Evolutionary conservation across 1,140 invertebrate genomes (phyloP), one percentile per base, ranked within the genome.

Genomic region (Heliothis virescens): DNA sequence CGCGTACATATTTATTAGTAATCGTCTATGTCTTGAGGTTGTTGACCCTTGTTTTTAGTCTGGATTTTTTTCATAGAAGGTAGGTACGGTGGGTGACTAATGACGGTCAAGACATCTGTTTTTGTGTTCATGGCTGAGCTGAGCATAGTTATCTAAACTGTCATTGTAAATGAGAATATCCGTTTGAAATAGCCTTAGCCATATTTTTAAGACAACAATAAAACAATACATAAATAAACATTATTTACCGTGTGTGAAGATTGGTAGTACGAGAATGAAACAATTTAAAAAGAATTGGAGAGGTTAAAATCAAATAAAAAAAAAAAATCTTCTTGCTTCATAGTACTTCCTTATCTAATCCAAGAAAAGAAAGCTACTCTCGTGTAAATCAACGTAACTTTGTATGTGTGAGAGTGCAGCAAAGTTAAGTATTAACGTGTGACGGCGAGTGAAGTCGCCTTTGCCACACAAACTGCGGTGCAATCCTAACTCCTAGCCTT

Each of bases 1-100:
- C 60, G 60, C 12, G 48, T 65, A 52, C 50, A 52, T 69, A 78
- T 67, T 57, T 78, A 78, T 69, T 48, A n/a, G 34, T 7, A 69
- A 75, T 75, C 15, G 41, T 63, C 21, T 65, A 21, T 62, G 60
- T 29, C 15, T 77, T 55, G 15, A 26, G 74, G 16, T 77, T 18
- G 11, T 77, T 77, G 74, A 67, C 41, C 74, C 48, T 52, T 48
- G 62, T 41, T 16, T 47, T 65, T 48, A 7, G 41, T 9, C 16
- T 65, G 21, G 18, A 59, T 18, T 18, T 65, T 15, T 47, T 65
- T 16, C 34, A 13, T 47, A 41, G 5, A 13, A 12, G 57, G 3
- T 55, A 53, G 15, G 34, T 53, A 53, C 52, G 34, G 34, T 41
- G 5, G 9, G 34, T 41, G 34, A 41, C 34, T 41, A 41, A 41